A percentile compares a stretch with the other conserved stretches of the same genome.
Evolutionary conservation across 2,113 vertebrate genomes (phyloP).

Genomic region (Gobio gobio): DNA sequence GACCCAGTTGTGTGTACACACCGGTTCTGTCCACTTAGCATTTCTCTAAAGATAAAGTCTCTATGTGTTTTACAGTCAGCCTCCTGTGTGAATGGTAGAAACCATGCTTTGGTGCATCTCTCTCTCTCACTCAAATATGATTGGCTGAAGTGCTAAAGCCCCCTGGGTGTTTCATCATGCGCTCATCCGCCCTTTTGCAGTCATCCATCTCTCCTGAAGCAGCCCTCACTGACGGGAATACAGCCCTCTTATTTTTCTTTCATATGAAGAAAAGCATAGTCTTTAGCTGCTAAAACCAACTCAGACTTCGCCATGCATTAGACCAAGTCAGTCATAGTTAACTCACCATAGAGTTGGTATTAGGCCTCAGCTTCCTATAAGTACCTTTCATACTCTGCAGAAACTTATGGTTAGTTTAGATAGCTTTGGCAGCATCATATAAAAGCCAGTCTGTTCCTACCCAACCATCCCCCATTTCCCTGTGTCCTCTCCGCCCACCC

Average conservation of each 20-base stretch:
- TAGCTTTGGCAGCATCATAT: constrained; percentile 66
- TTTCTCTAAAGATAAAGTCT: constrained; percentile 55
- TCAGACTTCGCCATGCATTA: background rate
- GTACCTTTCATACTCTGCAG: constrained; percentile 63
- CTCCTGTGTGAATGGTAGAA: background rate
- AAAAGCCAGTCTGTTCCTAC: constrained; percentile 69
- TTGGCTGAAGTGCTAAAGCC: constrained; percentile 14
- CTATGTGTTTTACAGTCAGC: constrained; percentile 34
- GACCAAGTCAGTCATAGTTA: constrained; percentile 17
- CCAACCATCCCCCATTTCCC: constrained; percentile 33
- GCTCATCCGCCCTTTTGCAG: constrained; percentile 36
- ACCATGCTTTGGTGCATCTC: constrained; percentile 15
- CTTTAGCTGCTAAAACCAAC: background rate
- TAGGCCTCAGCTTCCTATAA: constrained; percentile 51
- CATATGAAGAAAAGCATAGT: background rate
- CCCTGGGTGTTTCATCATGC: constrained; percentile 44
- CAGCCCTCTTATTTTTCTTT: constrained; percentile 17
- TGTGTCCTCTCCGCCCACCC: constrained; percentile 55
- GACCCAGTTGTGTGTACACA: background rate
- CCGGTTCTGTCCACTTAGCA: background rate
- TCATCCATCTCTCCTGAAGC: constrained; percentile 39
- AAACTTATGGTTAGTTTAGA: constrained; percentile 71
- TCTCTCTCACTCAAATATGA: constrained; percentile 39
- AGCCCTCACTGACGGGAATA: constrained; percentile 6
- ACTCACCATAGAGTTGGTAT: constrained; percentile 26